Conservation (phyloP, 1,140 invertebrate genomes). For the Anastrepha obliqua region DNA sequence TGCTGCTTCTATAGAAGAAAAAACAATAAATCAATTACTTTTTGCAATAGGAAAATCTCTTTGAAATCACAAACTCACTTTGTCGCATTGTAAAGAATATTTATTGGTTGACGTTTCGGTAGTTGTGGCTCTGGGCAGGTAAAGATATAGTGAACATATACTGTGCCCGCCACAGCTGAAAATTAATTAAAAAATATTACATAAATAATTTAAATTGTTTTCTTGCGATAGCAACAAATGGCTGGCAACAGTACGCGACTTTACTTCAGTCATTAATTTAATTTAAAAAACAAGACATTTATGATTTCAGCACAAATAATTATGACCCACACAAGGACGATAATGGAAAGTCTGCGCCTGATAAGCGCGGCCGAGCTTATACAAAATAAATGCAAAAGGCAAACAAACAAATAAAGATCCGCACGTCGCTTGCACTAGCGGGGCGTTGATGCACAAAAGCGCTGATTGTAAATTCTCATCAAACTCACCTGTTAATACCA, state of each 20-base stretch:
- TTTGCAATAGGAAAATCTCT: not conserved
- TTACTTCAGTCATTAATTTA: not conserved
- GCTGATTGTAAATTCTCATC: not conserved
- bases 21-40: not conserved
- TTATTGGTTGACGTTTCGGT: constrained; percentile 68
- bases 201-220: not conserved
- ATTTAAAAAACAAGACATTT: not conserved
- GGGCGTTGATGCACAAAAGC: not conserved
- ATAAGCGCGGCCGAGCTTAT: not conserved
- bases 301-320: not conserved
- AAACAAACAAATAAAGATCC: not conserved
- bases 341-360: not conserved
- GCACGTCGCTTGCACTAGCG: no score
- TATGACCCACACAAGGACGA: not conserved
- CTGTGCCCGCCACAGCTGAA: constrained; percentile 70
- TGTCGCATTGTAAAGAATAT: constrained; percentile 72
- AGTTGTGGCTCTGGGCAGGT: constrained; percentile 69
- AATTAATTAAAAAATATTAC: constrained; percentile 49
- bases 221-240: not conserved
- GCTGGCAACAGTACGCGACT: not conserved
- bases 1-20: constrained; percentile 65
- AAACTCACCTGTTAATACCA: constrained; percentile 70
- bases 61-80: constrained; percentile 63
- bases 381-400: not conserved
- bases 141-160: constrained; percentile 72